Evolutionary conservation across 1,140 invertebrate species (phyloP), one percentile per base, ranked within the genome.

Genomic region (Bombus vancouverensis): DNA sequence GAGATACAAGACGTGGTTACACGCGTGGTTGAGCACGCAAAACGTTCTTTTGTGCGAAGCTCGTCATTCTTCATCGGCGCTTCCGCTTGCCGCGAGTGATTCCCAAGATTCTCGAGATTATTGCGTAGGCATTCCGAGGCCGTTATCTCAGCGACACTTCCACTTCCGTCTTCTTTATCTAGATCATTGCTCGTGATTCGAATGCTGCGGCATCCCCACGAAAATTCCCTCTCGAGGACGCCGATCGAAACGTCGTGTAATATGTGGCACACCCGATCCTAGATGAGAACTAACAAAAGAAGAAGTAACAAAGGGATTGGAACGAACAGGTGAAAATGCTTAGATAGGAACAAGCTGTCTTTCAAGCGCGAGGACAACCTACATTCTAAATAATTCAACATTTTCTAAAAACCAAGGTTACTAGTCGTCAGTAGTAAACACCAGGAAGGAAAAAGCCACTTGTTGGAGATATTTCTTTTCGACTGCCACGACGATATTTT

Each of bases 1-100:
- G 12, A 28, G 65, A 37, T 53, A 18, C 34, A 73, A 37, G 32
- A 22, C 13, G 39, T 3, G 37, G 39, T 62, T 73, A 65, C 70
- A 74, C 70, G 53, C 37, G 15, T 12, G 39, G 53, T 44, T 39
- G 53, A 25, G 18, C 37, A 25, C 71, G 71, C 71, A 65, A n/a
- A 65, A 28, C 53, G 71, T 66, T 76, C 42, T 72, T 81, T 88
- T 77, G 81, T 76, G 12, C 42, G 22, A 44, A 47, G 37, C 57
- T 66, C 44, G 34, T 80, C 59, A n/a, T 80, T 77, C 66, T 57
- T 86, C 77, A 76, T 86, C 53, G n/a, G 42, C n/a, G 28, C 71
- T 84, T 83, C 81, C 83, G 83, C 68, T 44, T 70, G 62, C n/a
- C 53, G 22, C 81, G 15, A 75, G 75, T 28, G 70, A 76, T 71